These are phyloP conservation scores for Casuarius casuarius DNA, from an alignment of 2,113 vertebrate species.

Conservation along the genomic window DNA sequence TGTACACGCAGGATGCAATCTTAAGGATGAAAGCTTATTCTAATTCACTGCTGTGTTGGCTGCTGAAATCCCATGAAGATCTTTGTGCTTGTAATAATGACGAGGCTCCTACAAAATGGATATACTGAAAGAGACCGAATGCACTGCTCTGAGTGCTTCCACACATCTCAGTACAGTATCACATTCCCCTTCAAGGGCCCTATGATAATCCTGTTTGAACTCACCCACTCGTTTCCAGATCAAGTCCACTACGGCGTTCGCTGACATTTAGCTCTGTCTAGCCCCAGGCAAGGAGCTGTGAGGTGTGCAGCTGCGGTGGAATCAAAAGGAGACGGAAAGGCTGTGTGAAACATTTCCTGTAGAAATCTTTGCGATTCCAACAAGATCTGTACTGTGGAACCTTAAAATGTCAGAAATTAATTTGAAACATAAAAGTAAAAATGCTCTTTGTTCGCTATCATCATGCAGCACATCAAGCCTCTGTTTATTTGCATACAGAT, in stretches of 20 bases:
- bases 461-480: background rate
- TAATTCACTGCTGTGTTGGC: background rate
- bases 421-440: background rate
- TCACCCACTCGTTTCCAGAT: background rate
- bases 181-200: background rate
- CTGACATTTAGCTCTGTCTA: background rate
- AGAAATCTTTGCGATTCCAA: background rate
- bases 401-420: background rate
- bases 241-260: background rate
- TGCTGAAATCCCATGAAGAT: background rate
- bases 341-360: fast-evolving
- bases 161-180: fast-evolving
- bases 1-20: background rate
- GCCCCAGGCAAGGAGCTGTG: background rate
- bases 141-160: background rate
- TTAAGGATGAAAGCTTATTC: background rate
- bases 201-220: background rate
- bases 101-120: background rate
- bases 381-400: background rate
- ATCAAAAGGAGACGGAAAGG: background rate
- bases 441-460: background rate
- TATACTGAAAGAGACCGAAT: background rate
- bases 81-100: background rate
- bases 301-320: background rate
- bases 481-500: background rate